These are phyloP conservation scores for Pangasius mekongensis DNA, from an alignment of 2,797 vertebrate genomes.

Conservation along the genomic window DNA sequence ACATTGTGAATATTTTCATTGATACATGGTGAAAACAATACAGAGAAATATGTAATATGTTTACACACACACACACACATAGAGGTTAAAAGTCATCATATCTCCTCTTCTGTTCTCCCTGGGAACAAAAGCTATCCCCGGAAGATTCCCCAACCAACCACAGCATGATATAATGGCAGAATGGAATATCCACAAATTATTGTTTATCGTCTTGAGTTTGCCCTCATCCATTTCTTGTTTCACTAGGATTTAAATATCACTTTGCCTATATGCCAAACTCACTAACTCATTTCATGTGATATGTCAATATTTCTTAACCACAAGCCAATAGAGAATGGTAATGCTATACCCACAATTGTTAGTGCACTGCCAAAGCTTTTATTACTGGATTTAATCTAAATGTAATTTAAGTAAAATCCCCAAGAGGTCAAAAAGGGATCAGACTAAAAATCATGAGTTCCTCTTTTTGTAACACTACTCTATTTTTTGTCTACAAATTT, in stretches of 20 bases:
- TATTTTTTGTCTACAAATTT: neutral
- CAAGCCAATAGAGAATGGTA: constrained; percentile 2
- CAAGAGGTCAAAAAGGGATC: neutral
- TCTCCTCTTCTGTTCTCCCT: neutral
- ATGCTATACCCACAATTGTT: neutral
- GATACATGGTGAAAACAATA: neutral
- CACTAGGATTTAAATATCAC: neutral
- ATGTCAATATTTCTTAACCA: constrained; percentile 6
- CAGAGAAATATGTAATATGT: neutral
- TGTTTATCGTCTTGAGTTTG: neutral
- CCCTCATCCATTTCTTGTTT: neutral
- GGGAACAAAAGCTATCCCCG: too few relatives aligned
- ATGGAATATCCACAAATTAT: constrained; percentile 4
- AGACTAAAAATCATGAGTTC: neutral
- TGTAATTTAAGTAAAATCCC: neutral
- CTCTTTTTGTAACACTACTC: neutral
- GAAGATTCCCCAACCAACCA: neutral
- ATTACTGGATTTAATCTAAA: neutral
- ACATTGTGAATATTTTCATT: neutral
- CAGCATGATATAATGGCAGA: neutral
- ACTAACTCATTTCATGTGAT: constrained; percentile 3
- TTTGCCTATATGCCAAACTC: neutral
- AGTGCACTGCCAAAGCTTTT: neutral
- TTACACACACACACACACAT: neutral
- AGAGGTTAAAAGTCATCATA: neutral